Base-by-base conservation (phyloP, 2,113 vertebrate genomes). In the Charadrius vociferus region DNA sequence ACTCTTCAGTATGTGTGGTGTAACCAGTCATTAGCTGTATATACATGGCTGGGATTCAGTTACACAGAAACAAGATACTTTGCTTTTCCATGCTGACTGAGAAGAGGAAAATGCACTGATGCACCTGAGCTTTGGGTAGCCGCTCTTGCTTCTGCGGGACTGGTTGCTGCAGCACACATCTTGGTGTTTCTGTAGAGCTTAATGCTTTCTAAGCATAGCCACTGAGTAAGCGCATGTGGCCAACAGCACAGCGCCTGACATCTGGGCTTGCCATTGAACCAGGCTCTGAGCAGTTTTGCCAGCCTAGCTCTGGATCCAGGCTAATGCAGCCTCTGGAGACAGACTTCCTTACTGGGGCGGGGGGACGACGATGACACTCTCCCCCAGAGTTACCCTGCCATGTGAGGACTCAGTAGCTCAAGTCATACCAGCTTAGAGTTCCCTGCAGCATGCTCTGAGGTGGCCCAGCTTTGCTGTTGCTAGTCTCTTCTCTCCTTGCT, bases 21-120 rank as follows among this genome's bases (percentile, higher is more conserved):
- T 96, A 95, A 95, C 66, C 58, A 71, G 90, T 92, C 86, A 95
- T 95, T 96, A 95, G 86, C 91, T 96, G 56, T 91, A 70, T 91
- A 93, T 79, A 94, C 91, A 89, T 74, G 79, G 70, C 94, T 68
- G 73, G 81, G 88, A 41, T 96, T 97, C 86, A 81, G 58, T 97
- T 96, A 87, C 94, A 82, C 52, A 78, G 96, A 91, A 97, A 95
- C 73, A 90, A 50, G 95, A 97, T 91, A 79, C 93, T 81, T 88
- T 14, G 37, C 67, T 71, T 88, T 91, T 72, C 78, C 20, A 26
- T 49, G 1, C 70, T 79, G 73, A 30, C 70, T 47, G 73, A 81
- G 56, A 36, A 65, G 45, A 93, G 45, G 55, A 62, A 63, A 77
- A 70, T 52, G 70, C 70, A 30, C 34, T 84, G 86, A 79, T 0